Base-by-base conservation (phyloP, 2,888 invertebrate genomes). In the Apantesis nais region DNA sequence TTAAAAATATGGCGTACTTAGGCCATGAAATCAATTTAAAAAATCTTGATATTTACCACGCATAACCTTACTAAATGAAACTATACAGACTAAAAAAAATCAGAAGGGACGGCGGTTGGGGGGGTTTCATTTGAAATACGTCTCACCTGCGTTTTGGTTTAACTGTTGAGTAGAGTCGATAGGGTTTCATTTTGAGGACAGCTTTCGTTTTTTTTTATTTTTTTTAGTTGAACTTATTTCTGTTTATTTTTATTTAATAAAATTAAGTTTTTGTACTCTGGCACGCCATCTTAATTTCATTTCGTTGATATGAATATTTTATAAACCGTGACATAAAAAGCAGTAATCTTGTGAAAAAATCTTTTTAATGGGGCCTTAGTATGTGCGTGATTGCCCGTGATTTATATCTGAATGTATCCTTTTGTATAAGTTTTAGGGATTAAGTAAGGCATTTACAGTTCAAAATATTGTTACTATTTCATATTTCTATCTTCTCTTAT, bases 11-110 rank as follows among this genome's bases (percentile, higher is more conserved):
- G 19, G 5, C 29, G 60, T 60, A 61, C 58, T 68, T 63, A 64
- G 25, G 12, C 44, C 34, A 64, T 34, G 37, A 61, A 65, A 61
- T 61, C 64, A 39, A 61, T 70, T 62, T 48, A 62, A 62, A 70
- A 34, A 58, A 29, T n/a, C 16, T 61, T 61, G 29, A 39, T 62
- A 58, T 44, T 64, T 55, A 39, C 31, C 25, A 68, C 63, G 63
- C 41, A 14, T n/a, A 41, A 12, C 44, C 63, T 63, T 44, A 5
- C 14, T 61, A 22, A 62, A 61, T 34, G 31, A 34, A 34, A n/a
- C n/a, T 37, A 62, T 37, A 62, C 12, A 0, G 3, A 29, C 16
- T 16, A 58, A 29, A 29, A 14, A 58, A n/a, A 16, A 8, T 4
- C 4, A 5, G 29, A 58, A 55, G 14, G 55, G 25, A 22, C 9